Evolutionary conservation across 2,797 vertebrate species (phyloP).

Genomic region (Delichon dasypus): DNA sequence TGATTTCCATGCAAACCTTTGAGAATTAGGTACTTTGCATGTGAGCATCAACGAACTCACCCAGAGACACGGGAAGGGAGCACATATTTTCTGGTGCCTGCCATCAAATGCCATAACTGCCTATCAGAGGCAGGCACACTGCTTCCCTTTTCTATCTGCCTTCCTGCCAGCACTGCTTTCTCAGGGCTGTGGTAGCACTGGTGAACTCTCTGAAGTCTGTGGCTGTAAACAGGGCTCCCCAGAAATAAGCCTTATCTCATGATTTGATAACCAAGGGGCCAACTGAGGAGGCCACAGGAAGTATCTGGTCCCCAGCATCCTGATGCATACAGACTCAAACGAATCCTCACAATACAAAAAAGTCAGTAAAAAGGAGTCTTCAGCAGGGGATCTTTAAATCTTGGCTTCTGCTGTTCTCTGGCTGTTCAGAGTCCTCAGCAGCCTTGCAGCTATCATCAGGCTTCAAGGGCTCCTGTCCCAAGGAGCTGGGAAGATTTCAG

Average conservation of each 20-base stretch:
- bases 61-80: neutral
- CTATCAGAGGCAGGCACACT: constrained; percentile 2
- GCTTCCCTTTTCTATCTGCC: constrained; percentile 21
- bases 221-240: neutral
- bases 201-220: neutral
- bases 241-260: neutral
- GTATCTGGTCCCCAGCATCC: neutral
- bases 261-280: neutral
- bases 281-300: neutral
- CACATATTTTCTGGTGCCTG: neutral
- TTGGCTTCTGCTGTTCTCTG: neutral
- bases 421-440: neutral
- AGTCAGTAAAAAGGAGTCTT: neutral
- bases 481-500: neutral
- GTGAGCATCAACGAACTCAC: neutral
- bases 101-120: neutral
- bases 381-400: neutral
- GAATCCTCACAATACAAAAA: neutral
- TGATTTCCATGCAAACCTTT: neutral
- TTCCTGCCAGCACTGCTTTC: neutral
- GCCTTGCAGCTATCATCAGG: neutral
- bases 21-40: neutral
- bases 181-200: neutral
- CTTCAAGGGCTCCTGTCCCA: neutral
- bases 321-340: neutral